A percentile compares a stretch with the other conserved stretches of the same genome.
Conservation (phyloP, 2,797 vertebrate genomes). For the Anniella stebbinsi region DNA sequence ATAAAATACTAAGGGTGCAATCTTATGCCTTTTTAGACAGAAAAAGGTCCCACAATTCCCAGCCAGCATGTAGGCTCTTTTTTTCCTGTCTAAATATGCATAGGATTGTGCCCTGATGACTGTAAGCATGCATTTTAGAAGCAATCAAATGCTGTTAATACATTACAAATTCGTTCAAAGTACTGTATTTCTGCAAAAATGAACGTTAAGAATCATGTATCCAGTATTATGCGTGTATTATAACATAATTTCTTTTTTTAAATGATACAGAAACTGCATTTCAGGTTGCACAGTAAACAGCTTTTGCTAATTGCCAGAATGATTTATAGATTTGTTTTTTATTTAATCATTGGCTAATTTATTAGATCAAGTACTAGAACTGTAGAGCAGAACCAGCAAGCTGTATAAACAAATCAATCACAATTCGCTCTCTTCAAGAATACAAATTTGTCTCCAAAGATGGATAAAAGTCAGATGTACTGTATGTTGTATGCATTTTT, state of each 20-base stretch:
- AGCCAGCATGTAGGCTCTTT: no score
- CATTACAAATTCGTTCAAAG: neutral
- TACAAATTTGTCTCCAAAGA: neutral
- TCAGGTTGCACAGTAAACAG: neutral
- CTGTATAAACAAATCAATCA: slow-evolving; percentile 11
- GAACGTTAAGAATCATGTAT: neutral
- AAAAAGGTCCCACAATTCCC: no score
- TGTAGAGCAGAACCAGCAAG: slow-evolving; percentile 1
- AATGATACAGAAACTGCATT: neutral
- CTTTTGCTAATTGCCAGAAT: neutral
- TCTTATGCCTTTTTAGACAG: no score
- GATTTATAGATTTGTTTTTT: slow-evolving; percentile 3
- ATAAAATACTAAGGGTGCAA: neutral
- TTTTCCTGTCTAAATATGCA: no score
- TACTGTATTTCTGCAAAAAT: neutral
- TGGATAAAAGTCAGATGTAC: neutral
- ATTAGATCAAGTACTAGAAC: neutral
- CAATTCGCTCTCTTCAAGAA: neutral
- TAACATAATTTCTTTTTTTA: neutral
- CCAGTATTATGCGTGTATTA: neutral
- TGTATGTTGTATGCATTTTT: neutral
- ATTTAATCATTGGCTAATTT: neutral
- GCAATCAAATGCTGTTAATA: neutral
- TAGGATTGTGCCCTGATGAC: neutral
- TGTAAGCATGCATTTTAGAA: slow-evolving; percentile 2